Evolutionary conservation across 2,888 invertebrate species (phyloP), one percentile per base, ranked within the genome.

Genomic region (Carcina quercana): DNA sequence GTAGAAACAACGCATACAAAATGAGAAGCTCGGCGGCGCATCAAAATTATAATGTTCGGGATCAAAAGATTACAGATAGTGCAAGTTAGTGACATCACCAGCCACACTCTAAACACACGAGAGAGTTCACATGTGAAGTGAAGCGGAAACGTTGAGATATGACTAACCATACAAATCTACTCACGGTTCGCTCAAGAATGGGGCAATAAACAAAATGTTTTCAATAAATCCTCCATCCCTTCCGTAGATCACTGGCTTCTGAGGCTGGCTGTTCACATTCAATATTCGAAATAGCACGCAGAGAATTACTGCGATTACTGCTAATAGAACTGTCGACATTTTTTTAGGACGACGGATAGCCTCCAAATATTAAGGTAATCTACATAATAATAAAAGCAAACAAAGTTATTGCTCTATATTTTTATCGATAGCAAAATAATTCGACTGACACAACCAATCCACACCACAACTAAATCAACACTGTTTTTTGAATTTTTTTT

Each of bases 301-400:
- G 41, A 94, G 82, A 55, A 94, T 91, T 40, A 94, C 92, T 43
- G 94, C 94, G 50, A 94, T 82, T 37, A 91, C 89, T 40, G 93
- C 93, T 53, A 94, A 76, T 48, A 93, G 85, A 41, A 93, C 93
- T 43, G 94, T 92, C 55, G 93, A 93, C 94, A 94, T 94, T 60
- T n/a, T n/a, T n/a, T 50, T 75, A 43, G 32, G 28, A 38, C 32
- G 38, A 43, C 45, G 34, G 37, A 39, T n/a, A n/a, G n/a, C n/a
- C n/a, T n/a, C n/a, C n/a, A n/a, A n/a, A n/a, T n/a, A 19, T 25
- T 44, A 47, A 44, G 38, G 40, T 50, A 53, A 53, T 62, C 65
- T 67, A 70, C 75, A 76, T 76, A 75, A 57, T 73, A 72, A 47
- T n/a, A n/a, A n/a, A n/a, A n/a, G n/a, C n/a, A 59, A 49, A 55